Conservation (phyloP, 2,888 invertebrate species). For the Acanthopleura granulata region DNA sequence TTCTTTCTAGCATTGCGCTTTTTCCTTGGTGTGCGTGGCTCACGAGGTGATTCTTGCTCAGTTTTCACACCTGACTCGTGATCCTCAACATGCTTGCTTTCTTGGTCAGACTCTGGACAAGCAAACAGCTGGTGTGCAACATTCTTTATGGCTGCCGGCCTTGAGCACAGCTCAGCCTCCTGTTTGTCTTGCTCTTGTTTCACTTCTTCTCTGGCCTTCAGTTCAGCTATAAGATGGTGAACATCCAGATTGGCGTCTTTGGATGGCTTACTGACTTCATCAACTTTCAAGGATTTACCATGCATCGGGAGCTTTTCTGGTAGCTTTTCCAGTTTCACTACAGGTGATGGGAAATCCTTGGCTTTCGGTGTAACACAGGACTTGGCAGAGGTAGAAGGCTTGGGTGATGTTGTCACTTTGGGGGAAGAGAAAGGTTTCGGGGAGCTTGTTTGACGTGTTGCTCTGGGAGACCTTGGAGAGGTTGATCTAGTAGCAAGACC, state of each 20-base stretch:
- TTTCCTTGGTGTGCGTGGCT: neutral
- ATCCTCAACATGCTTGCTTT: neutral
- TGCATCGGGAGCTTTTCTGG: conserved; percentile 11
- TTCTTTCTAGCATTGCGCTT: conserved; percentile 8
- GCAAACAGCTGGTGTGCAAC: neutral
- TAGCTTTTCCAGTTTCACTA: conserved; percentile 53
- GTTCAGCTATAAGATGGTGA: neutral
- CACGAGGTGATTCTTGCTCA: neutral
- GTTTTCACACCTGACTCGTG: neutral
- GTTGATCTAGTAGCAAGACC: conserved; percentile 32
- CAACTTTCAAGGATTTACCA: conserved; percentile 20
- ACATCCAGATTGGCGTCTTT: conserved; percentile 11
- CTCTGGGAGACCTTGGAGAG: conserved; percentile 41
- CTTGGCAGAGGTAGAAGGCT: neutral
- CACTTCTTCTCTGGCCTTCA: neutral
- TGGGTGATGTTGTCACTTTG: neutral
- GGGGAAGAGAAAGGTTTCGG: conserved; percentile 23
- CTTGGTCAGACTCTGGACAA: neutral
- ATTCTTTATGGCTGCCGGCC: neutral
- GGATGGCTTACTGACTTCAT: conserved; percentile 6
- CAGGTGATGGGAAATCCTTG: conserved; percentile 36
- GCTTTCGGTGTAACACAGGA: conserved; percentile 8
- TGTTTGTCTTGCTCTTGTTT: conserved; percentile 9
- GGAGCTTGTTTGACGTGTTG: conserved; percentile 38
- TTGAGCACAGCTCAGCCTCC: neutral